phyloP scores from a whole-genome alignment of 2,888 invertebrate genomes.

The Crioceris asparagi region DNA sequence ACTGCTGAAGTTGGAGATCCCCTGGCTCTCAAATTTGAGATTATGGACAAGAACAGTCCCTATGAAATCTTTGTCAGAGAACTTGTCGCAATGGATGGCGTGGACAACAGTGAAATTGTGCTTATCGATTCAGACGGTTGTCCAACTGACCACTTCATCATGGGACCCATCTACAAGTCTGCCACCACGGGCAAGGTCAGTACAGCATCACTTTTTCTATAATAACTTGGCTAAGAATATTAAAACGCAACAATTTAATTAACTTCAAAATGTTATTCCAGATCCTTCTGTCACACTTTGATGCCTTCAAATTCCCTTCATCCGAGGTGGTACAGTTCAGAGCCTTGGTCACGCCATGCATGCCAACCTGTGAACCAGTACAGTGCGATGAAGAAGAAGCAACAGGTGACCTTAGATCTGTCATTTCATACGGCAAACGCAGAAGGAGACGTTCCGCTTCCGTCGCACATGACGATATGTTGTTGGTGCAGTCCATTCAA shows the following conservation, averaged over 20 bases:
- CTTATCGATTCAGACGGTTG: constrained; percentile 86
- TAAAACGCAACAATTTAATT: too few species aligned
- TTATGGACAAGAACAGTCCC: constrained; percentile 83
- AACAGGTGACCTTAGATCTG: constrained; percentile 71
- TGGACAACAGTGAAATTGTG: constrained; percentile 85
- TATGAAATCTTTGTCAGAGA: constrained; percentile 94
- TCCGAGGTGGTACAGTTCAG: constrained; percentile 92
- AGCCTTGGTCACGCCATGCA: constrained; percentile 88
- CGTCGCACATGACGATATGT: constrained; percentile 56
- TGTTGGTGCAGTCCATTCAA: constrained; percentile 83
- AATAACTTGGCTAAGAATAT: too few species aligned
- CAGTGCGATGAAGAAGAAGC: constrained; percentile 78
- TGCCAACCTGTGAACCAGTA: constrained; percentile 87
- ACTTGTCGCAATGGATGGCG: constrained; percentile 88
- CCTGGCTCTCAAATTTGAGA: constrained; percentile 81
- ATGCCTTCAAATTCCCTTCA: constrained; percentile 93
- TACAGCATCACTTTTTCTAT: constrained; percentile 2
- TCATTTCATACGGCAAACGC: constrained; percentile 73
- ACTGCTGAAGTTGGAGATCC: constrained; percentile 90
- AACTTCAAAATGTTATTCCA: too few species aligned
- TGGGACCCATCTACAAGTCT: constrained; percentile 84
- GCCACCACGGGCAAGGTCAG: constrained; percentile 66
- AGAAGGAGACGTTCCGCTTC: constrained; percentile 53
- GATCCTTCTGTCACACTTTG: constrained; percentile 81
- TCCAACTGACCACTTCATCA: constrained; percentile 87